Evolutionary conservation across 2,888 invertebrate species (phyloP).

Genomic region (Criorhina ranunculi): DNA sequence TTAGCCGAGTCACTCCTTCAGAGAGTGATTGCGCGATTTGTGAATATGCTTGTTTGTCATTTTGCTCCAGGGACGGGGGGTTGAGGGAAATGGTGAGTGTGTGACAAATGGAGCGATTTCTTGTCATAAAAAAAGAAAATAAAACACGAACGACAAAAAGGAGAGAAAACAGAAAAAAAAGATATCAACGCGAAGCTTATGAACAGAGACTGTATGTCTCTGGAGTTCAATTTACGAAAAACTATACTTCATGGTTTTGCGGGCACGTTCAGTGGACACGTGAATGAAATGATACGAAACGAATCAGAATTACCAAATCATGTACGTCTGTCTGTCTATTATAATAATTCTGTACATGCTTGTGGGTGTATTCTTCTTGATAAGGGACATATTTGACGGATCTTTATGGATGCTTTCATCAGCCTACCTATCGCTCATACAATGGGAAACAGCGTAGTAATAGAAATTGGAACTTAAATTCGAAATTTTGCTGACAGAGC

Average conservation of each 20-base stretch:
- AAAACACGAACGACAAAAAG: slow-evolving; percentile 24
- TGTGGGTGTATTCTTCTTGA: neutral
- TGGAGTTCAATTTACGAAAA: slow-evolving; percentile 39
- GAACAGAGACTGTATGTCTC: slow-evolving; percentile 11
- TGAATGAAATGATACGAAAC: slow-evolving; percentile 49
- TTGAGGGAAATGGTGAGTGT: slow-evolving; percentile 18
- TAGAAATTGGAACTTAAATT: too few relatives aligned
- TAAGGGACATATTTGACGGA: neutral
- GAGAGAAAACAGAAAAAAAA: neutral
- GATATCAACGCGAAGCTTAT: slow-evolving; percentile 9
- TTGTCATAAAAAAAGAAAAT: slow-evolving; percentile 45
- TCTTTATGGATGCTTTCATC: too few relatives aligned
- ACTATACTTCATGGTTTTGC: slow-evolving; percentile 42
- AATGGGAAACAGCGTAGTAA: too few relatives aligned
- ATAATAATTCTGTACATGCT: neutral
- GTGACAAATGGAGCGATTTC: slow-evolving; percentile 56
- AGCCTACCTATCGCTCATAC: too few relatives aligned
- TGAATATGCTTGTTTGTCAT: slow-evolving; percentile 16
- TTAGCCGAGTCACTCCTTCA: slow-evolving; percentile 55
- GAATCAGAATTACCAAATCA: slow-evolving; percentile 8
- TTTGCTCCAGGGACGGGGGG: neutral
- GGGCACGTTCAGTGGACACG: slow-evolving; percentile 43
- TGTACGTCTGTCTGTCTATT: neutral
- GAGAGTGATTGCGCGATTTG: slow-evolving; percentile 25
- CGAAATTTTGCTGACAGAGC: too few relatives aligned